These are phyloP conservation scores for Cuculus canorus DNA, from an alignment of 2,797 vertebrate species.

Conservation along the genomic window DNA sequence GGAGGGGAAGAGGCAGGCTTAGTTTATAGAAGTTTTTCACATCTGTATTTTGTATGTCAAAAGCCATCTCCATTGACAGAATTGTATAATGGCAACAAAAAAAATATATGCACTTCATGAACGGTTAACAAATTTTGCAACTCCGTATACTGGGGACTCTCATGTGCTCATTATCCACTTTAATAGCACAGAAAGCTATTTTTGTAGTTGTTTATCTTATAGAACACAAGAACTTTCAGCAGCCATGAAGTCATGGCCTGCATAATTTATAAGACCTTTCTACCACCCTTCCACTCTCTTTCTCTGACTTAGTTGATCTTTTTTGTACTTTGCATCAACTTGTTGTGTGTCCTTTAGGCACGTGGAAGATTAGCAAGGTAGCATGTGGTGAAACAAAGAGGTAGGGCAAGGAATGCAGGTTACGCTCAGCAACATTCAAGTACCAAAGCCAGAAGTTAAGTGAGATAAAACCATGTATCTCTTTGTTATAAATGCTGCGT, in stretches of 20 bases:
- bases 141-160: background rate
- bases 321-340: slow-evolving; percentile 32
- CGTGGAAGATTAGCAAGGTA: background rate
- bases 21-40: background rate
- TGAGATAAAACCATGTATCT: background rate
- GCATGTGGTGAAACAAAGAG: background rate
- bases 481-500: background rate
- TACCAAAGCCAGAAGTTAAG: background rate
- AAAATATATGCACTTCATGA: accelerated
- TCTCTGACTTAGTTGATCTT: background rate
- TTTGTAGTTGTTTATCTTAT: slow-evolving; percentile 25
- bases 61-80: background rate
- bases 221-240: slow-evolving; percentile 38
- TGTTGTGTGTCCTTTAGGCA: background rate
- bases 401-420: background rate
- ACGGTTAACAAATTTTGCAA: background rate
- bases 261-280: slow-evolving; percentile 3
- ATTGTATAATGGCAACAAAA: background rate
- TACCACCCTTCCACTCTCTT: background rate
- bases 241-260: slow-evolving; percentile 46
- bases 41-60: slow-evolving; percentile 31
- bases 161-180: background rate
- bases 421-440: background rate
- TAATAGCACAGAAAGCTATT: slow-evolving; percentile 25
- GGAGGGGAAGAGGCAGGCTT: background rate